Evolutionary conservation across 1,140 invertebrate genomes (phyloP).

Genomic region (Phocides pigmalion): DNA sequence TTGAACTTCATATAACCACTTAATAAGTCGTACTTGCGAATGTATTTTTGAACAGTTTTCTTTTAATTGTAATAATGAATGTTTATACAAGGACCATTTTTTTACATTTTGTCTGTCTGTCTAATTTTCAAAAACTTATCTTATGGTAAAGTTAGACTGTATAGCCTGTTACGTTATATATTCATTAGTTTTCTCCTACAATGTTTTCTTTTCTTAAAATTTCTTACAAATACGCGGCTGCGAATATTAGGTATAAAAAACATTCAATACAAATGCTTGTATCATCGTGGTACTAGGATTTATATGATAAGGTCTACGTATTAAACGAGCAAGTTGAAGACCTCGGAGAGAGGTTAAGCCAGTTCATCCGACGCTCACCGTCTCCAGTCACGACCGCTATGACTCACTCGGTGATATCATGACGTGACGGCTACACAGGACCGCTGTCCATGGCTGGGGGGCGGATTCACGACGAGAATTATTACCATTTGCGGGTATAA

Average conservation of each 20-base stretch:
- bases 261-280: background rate
- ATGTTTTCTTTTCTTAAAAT: no score
- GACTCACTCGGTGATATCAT: slow-evolving; percentile 69
- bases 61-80: no score
- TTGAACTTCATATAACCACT: no score
- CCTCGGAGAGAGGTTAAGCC: slow-evolving; percentile 50
- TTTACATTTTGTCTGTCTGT: no score
- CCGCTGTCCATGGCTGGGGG: slow-evolving; percentile 45
- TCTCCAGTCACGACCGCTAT: slow-evolving; percentile 57
- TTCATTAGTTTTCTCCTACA: no score
- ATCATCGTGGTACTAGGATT: background rate
- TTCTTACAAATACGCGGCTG: no score
- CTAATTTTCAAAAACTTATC: no score
- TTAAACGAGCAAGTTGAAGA: slow-evolving; percentile 25
- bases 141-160: no score
- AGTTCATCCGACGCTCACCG: slow-evolving; percentile 50
- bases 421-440: slow-evolving; percentile 43
- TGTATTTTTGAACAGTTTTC: no score
- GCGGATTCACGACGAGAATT: slow-evolving; percentile 25
- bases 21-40: no score
- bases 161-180: no score
- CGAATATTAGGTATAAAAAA: background rate
- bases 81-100: no score
- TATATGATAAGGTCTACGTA: slow-evolving; percentile 14
- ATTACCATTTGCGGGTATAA: slow-evolving; percentile 32